Evolutionary conservation across 2,888 invertebrate species (phyloP).

Genomic region (Amphipoea oculea): DNA sequence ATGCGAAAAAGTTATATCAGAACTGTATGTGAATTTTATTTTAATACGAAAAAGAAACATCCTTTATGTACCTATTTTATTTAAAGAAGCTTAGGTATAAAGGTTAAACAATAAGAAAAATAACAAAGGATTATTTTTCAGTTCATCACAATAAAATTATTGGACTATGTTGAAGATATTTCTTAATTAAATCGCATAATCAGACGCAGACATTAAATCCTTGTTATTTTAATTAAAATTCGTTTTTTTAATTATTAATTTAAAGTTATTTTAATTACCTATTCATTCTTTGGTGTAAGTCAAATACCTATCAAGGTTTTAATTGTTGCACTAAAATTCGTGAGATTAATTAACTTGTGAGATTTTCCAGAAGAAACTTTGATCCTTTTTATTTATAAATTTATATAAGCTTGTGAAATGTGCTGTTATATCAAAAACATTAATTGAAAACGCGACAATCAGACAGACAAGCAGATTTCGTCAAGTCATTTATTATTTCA

Average conservation of each 20-base stretch:
- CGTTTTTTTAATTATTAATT: background rate
- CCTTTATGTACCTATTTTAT: background rate
- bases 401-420: background rate
- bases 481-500: constrained; percentile 7
- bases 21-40: background rate
- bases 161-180: constrained; percentile 45
- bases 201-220: constrained; percentile 35
- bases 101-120: constrained; percentile 2
- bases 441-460: background rate
- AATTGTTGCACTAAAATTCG: constrained; percentile 21
- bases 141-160: background rate
- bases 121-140: constrained; percentile 9
- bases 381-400: no score
- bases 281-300: constrained; percentile 49
- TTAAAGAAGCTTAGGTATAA: background rate
- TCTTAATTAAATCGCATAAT: constrained; percentile 54
- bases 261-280: background rate
- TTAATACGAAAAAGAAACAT: no score
- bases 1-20: background rate
- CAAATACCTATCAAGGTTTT: constrained; percentile 47
- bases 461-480: background rate
- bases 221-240: constrained; percentile 52
- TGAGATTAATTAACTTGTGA: background rate
- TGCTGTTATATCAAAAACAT: background rate
- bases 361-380: background rate